Conservation (phyloP, 1,140 invertebrate species). For the Aphaenogaster rudis region DNA sequence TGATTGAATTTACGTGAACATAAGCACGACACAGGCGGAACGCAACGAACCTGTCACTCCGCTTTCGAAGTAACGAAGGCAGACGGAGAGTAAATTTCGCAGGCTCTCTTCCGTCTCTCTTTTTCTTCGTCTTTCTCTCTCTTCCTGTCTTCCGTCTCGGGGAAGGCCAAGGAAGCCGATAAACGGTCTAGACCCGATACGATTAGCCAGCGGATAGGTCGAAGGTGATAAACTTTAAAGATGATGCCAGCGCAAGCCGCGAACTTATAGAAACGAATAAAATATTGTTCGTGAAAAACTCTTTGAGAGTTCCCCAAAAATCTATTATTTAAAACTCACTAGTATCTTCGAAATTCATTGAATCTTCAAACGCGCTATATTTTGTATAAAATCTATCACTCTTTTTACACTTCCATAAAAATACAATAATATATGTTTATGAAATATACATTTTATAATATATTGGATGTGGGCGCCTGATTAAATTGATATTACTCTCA, state of each 20-base stretch:
- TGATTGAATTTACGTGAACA: conserved; percentile 46
- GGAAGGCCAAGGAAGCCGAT: conserved; percentile 66
- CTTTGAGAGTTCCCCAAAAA: neutral
- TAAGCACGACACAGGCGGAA: conserved; percentile 25
- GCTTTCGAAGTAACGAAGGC: conserved; percentile 46
- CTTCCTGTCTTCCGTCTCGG: neutral
- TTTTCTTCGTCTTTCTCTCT: neutral
- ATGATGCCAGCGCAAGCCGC: conserved; percentile 44
- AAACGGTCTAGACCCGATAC: conserved; percentile 68
- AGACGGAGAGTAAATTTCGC: conserved; percentile 42
- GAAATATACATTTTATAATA: conserved; percentile 13
- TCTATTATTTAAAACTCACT: neutral
- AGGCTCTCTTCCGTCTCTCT: neutral
- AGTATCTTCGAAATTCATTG: neutral
- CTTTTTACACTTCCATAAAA: neutral
- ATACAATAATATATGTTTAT: conserved; percentile 6
- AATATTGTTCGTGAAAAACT: neutral
- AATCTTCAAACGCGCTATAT: neutral
- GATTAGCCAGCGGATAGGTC: conserved; percentile 67
- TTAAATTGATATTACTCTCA: conserved; percentile 46
- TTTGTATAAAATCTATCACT: neutral
- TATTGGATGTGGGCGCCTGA: neutral
- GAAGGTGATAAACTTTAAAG: conserved; percentile 67
- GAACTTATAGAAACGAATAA: conserved; percentile 35
- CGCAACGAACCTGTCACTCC: conserved; percentile 57